These are phyloP conservation scores for Bufotes viridis DNA, from an alignment of 2,797 vertebrate genomes.

Conservation along the genomic window DNA sequence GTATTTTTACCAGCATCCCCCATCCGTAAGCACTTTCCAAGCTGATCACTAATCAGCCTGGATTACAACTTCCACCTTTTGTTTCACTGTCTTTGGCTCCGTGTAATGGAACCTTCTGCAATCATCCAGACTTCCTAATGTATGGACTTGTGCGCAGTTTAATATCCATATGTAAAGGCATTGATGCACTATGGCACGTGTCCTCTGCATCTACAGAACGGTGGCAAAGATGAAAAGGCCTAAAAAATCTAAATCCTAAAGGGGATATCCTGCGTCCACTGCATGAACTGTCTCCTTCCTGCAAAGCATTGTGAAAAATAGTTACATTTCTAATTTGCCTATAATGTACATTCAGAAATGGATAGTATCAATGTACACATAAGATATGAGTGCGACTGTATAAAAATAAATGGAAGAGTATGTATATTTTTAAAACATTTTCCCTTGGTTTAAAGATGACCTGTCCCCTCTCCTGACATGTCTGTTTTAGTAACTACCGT, in stretches of 20 bases:
- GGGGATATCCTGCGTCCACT: neutral
- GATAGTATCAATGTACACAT: neutral
- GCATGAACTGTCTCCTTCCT: neutral
- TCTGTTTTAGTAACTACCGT: too few species aligned
- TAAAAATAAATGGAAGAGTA: too few species aligned
- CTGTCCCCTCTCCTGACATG: too few species aligned
- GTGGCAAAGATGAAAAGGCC: neutral
- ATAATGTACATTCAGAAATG: neutral
- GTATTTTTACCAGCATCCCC: neutral
- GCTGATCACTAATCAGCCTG: conserved; percentile 33
- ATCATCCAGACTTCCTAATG: conserved; percentile 37
- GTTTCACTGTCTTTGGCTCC: conserved; percentile 28
- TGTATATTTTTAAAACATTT: too few species aligned
- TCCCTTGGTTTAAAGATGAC: too few species aligned
- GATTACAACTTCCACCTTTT: conserved; percentile 46
- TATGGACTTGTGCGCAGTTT: neutral
- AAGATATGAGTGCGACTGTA: too few species aligned
- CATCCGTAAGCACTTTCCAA: conserved; percentile 13
- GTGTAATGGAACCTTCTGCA: conserved; percentile 33
- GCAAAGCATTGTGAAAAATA: neutral
- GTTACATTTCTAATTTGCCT: neutral
- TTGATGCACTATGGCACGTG: neutral
- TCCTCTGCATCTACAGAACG: neutral
- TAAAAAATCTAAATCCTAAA: neutral
- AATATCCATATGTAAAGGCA: neutral